A percentile compares a stretch with the other conserved stretches of the same genome.
Conservation (phyloP, 2,797 vertebrate genomes). For the Aplochiton taeniatus region DNA sequence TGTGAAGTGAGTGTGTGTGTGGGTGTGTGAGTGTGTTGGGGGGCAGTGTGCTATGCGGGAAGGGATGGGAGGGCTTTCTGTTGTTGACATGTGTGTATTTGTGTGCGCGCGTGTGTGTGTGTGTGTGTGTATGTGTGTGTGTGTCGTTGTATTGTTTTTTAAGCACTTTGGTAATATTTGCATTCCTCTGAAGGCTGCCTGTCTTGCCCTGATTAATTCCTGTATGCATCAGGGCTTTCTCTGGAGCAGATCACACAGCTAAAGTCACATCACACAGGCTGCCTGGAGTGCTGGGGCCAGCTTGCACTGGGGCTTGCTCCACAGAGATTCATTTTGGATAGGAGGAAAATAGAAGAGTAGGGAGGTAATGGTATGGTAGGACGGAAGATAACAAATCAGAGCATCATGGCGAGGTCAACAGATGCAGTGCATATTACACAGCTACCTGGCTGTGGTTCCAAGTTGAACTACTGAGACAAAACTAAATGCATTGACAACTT, state of each 20-base stretch:
- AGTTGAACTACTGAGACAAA: constrained; percentile 37
- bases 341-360: background rate
- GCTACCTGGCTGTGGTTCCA: constrained; percentile 23
- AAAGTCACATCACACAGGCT: constrained; percentile 64
- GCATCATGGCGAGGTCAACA: background rate
- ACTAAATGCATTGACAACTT: constrained; percentile 44
- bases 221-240: constrained; percentile 73
- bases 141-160: constrained; percentile 70
- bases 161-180: constrained; percentile 76
- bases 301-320: constrained; percentile 42
- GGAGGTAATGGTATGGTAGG: background rate
- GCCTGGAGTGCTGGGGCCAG: constrained; percentile 60
- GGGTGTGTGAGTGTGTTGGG: constrained; percentile 15
- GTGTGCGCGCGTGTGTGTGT: constrained; percentile 25
- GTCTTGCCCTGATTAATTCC: constrained; percentile 78
- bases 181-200: constrained; percentile 76
- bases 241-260: constrained; percentile 70
- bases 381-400: background rate
- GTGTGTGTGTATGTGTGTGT: constrained; percentile 32
- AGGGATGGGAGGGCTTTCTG: constrained; percentile 36
- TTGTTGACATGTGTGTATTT: constrained; percentile 23
- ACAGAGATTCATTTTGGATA: background rate
- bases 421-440: background rate
- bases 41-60: constrained; percentile 17
- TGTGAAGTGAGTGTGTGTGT: constrained; percentile 36